These are phyloP conservation scores for Lomographa bimaculata DNA, from an alignment of 2,888 invertebrate species.

Conservation along the genomic window DNA sequence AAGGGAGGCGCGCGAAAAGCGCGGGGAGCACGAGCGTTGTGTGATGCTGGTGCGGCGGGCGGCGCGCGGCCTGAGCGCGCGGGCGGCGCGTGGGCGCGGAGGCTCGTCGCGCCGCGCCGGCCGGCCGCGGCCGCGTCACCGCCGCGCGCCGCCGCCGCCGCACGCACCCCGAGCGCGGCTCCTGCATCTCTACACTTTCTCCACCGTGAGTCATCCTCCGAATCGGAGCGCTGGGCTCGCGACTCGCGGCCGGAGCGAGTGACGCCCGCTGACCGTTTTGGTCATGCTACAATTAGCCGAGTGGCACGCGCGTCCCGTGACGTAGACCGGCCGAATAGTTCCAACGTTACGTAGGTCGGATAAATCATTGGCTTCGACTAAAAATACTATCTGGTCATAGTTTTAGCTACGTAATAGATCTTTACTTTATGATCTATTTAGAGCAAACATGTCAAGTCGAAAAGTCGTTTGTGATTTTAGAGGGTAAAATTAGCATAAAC, in stretches of 20 bases:
- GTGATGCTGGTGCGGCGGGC: slow-evolving; percentile 56
- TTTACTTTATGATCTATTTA: slow-evolving; percentile 44
- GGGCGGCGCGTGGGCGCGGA: slow-evolving; percentile 71
- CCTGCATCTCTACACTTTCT: slow-evolving; percentile 49
- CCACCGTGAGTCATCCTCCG: slow-evolving; percentile 68
- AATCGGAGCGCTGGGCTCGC: slow-evolving; percentile 58
- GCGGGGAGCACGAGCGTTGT: slow-evolving; percentile 72
- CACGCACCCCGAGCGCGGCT: slow-evolving; percentile 33
- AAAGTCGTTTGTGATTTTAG: too few species aligned
- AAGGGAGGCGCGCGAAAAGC: slow-evolving; percentile 80
- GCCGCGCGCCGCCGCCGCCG: slow-evolving; percentile 37
- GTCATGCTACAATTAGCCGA: slow-evolving; percentile 76
- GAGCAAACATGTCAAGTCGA: too few species aligned
- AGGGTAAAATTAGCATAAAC: too few species aligned
- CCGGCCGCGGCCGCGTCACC: too few species aligned
- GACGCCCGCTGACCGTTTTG: slow-evolving; percentile 70
- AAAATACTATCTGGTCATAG: slow-evolving; percentile 67
- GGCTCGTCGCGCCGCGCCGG: slow-evolving; percentile 66
- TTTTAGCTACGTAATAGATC: slow-evolving; percentile 53
- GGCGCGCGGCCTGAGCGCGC: slow-evolving; percentile 52
- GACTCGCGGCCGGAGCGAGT: slow-evolving; percentile 42
- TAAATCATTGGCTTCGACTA: slow-evolving; percentile 67
- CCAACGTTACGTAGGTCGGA: slow-evolving; percentile 64
- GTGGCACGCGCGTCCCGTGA: slow-evolving; percentile 71
- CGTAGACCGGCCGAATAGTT: slow-evolving; percentile 69